Evolutionary conservation across 2,113 vertebrate genomes (phyloP).

Genomic region (Rhinoptilus africanus): DNA sequence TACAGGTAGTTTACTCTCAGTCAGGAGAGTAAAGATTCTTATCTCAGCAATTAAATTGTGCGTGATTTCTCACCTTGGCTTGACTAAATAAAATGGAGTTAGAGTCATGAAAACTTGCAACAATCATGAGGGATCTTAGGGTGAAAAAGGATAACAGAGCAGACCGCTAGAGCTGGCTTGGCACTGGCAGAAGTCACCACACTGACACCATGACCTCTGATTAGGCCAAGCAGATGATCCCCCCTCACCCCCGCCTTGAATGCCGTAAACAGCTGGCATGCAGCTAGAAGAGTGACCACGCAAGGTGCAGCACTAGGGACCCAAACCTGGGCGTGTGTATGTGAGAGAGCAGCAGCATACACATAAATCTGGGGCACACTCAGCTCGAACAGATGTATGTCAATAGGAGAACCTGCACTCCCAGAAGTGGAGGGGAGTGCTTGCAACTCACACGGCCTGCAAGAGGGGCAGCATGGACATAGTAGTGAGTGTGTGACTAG

Average conservation of each 20-base stretch:
- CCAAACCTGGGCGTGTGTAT: too few species aligned
- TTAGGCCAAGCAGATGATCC: neutral
- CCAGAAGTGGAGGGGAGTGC: fast-evolving
- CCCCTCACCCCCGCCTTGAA: neutral
- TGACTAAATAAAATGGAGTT: neutral
- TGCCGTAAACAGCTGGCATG: neutral
- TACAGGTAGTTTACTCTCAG: neutral
- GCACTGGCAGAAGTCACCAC: neutral
- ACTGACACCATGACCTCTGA: fast-evolving
- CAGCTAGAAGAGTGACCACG: neutral
- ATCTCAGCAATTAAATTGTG: neutral
- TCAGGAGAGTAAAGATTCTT: neutral
- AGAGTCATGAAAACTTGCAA: neutral
- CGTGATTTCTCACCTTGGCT: neutral
- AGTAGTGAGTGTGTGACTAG: too few species aligned
- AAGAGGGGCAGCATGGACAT: fast-evolving
- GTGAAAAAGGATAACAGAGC: neutral
- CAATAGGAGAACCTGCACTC: neutral
- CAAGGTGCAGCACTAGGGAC: neutral
- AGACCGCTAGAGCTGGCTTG: neutral
- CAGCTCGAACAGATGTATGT: neutral
- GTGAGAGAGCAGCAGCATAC: neutral
- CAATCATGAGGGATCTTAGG: fast-evolving
- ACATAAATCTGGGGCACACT: neutral
- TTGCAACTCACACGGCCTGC: neutral